phyloP scores from a whole-genome alignment of 2,888 invertebrate genomes.

The Metellina segmentata region DNA sequence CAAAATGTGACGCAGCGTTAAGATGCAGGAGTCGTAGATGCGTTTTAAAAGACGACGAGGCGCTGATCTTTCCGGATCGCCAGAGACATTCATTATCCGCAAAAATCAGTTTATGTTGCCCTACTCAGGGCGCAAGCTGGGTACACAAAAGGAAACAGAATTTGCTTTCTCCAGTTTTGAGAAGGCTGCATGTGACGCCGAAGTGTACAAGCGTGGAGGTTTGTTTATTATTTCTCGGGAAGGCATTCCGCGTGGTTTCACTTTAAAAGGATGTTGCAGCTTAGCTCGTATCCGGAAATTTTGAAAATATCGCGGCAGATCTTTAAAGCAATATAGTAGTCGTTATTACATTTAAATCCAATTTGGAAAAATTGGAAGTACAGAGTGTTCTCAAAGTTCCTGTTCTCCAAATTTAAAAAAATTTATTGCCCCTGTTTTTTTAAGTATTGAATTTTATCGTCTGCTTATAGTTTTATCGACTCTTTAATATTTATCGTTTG shows the following conservation, averaged over 20 bases:
- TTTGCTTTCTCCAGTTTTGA: slow-evolving; percentile 11
- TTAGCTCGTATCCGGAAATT: too few species aligned
- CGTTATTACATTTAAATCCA: too few species aligned
- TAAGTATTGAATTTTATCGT: too few species aligned
- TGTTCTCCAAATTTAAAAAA: too few species aligned
- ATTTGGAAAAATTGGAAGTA: too few species aligned
- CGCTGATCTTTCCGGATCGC: slow-evolving; percentile 20
- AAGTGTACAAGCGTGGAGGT: background rate
- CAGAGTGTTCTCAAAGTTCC: too few species aligned
- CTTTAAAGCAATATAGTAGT: too few species aligned
- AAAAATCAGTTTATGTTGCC: slow-evolving; percentile 20
- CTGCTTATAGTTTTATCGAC: too few species aligned
- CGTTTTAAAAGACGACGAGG: slow-evolving; percentile 18
- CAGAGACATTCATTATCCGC: slow-evolving; percentile 38
- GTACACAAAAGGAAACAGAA: slow-evolving; percentile 30
- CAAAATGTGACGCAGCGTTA: background rate
- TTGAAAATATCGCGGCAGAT: too few species aligned
- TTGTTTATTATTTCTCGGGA: background rate
- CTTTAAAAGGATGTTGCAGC: too few species aligned
- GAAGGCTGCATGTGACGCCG: background rate
- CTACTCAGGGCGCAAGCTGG: slow-evolving; percentile 40
- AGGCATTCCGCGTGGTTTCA: background rate
- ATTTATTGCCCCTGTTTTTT: too few species aligned
- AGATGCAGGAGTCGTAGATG: slow-evolving; percentile 14
- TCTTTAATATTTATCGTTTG: too few species aligned